Conservation (phyloP, 2,888 invertebrate genomes). For the Caprella mutica region DNA sequence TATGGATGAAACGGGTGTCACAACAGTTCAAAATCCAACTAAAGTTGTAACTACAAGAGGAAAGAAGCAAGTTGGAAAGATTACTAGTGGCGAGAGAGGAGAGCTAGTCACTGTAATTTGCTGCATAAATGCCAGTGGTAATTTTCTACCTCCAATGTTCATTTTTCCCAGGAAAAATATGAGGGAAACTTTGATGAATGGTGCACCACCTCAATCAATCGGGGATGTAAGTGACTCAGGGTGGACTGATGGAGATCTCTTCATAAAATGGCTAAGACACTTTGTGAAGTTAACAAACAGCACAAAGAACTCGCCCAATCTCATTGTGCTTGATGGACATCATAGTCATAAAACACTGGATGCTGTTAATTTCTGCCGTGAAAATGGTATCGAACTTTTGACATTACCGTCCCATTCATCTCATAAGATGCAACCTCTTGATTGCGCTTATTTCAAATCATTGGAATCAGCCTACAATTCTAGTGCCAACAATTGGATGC, state of each 20-base stretch:
- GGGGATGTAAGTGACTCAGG: slow-evolving; percentile 10
- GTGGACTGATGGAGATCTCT: slow-evolving; percentile 6
- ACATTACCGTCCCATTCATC: slow-evolving; percentile 21
- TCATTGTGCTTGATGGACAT: slow-evolving; percentile 15
- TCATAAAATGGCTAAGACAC: slow-evolving; percentile 10
- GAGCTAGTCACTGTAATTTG: slow-evolving; percentile 40
- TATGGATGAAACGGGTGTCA: slow-evolving; percentile 42
- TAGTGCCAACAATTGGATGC: slow-evolving; percentile 13
- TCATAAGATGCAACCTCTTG: slow-evolving; percentile 19
- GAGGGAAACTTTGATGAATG: slow-evolving; percentile 40
- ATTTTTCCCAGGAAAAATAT: slow-evolving; percentile 42
- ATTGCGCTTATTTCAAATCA: slow-evolving; percentile 11
- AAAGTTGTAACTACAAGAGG: slow-evolving; percentile 41
- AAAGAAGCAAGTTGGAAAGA: slow-evolving; percentile 41
- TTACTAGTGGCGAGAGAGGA: slow-evolving; percentile 40
- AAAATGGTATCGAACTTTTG: slow-evolving; percentile 17
- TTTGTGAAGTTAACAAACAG: not conserved
- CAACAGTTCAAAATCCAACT: slow-evolving; percentile 40
- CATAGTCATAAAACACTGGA: slow-evolving; percentile 11
- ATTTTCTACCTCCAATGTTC: slow-evolving; percentile 43
- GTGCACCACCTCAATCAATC: slow-evolving; percentile 40
- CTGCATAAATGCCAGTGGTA: slow-evolving; percentile 41
- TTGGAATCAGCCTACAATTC: slow-evolving; percentile 9
- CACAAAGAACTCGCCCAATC: not conserved
- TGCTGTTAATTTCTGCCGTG: slow-evolving; percentile 15